Base-by-base conservation (phyloP, 2,113 vertebrate species). In the Otus sunia region DNA sequence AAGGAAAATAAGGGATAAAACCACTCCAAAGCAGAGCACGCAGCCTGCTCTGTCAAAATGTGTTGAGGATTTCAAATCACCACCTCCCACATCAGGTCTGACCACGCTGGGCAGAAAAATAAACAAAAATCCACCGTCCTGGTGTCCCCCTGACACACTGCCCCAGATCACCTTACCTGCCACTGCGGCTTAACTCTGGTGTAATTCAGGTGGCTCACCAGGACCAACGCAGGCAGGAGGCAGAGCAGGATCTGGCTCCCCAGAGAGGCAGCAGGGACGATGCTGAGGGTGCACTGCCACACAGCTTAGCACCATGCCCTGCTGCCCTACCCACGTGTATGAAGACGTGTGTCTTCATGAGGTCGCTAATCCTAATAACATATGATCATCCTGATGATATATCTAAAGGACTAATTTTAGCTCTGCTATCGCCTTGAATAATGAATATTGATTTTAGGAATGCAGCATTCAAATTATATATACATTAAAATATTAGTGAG, bases 171-270 rank as follows among this genome's bases (percentile, higher is more conserved):
- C 56, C 71, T 74, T 89, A 69, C 60, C 45, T 27, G 77, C 47
- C 0, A 0, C 22, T 4, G 1, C 4, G 2, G 41, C 67, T 58
- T 22, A 45, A 5, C 73, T 55, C 63, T 8, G 64, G 41, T 0
- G 5, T 66, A 45, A 22, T 4, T 14, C 41, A 17, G 55, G 74
- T 7, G 73, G 56, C 47, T 67, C 50, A 19, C 3, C 15, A 1
- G 52, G 55, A n/a, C 5, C 37, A 63, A n/a, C 1, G 2, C 27
- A 4, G 66, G 69, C 81, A 32, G 45, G 19, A 64, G 41, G 53
- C 80, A 79, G 49, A 79, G 83, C 76, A 36, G 68, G 36, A 32
- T 30, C 67, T 3, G 4, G n/a, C 59, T 58, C 30, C 25, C 14
- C 2, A 1, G 49, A 10, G 50, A 58, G 50, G 36, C 1, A 1